Base-by-base conservation (phyloP, 2,888 invertebrate species). In the Thecocarcelia acutangulata region DNA sequence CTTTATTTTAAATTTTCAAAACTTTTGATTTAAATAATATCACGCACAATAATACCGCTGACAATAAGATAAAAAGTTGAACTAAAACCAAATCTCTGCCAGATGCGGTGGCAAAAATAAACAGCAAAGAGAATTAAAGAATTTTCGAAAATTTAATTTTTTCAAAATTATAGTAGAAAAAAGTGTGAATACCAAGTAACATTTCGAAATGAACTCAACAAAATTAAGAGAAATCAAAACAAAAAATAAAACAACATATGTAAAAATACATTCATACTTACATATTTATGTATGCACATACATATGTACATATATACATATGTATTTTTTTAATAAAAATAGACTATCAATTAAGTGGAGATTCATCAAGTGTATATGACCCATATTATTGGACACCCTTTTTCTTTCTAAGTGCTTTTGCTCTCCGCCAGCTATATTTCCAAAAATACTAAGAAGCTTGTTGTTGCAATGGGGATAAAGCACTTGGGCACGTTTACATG, bases 321-420 rank as follows among this genome's bases (percentile, higher is more conserved):
- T 61, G 72, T 63, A 42, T 52, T 61, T 74, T 48, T 61, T 59
- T 28, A 42, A 74, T 83, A 82, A 80, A 83, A 84, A 83, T 85
- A 84, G 83, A 79, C 54, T 52, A 83, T 83, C 70, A 83, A 84
- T 83, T 83, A 80, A 83, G 79, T 83, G 77, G 80, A 83, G 80
- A 83, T 83, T 75, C 81, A 78, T 79, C 82, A 84, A 84, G 84
- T 84, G 84, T 78, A 82, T 82, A 76, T 83, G 83, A 84, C 84
- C 84, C 61, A 84, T 69, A 84, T 83, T 80, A 74, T 8, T 33
- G 48, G 44, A 37, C 76, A 78, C 81, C 72, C 80, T 59, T 75
- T 72, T 58, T 66, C 17, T 37, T 33, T 78, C 61, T 17, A 52
- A 59, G 59, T 21, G 28, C 17, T 37, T 46, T 21, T 11, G 33